Percentiles rank a stretch among this genome's conserved stretches.
These are phyloP conservation scores for Pantherophis guttatus DNA, from an alignment of 2,113 vertebrate species.

Conservation along the genomic window DNA sequence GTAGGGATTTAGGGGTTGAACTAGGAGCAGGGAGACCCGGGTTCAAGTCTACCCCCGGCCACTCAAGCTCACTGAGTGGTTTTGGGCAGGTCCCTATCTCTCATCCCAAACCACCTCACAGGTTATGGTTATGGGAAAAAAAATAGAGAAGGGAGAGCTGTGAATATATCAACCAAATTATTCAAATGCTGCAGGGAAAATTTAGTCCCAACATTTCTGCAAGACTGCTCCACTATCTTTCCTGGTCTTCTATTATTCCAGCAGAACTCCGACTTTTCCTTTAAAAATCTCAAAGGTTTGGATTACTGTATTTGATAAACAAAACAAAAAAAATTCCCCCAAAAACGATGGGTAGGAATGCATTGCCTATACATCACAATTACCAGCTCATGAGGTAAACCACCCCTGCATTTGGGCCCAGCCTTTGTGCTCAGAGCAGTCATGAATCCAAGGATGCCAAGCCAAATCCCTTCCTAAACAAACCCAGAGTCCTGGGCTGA, in stretches of 20 bases:
- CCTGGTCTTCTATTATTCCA: not conserved
- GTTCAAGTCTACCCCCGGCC: not conserved
- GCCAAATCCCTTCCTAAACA: not conserved
- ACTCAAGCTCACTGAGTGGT: not conserved
- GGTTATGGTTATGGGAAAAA: not conserved
- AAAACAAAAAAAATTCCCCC: not conserved
- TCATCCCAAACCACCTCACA: not conserved
- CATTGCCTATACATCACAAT: not conserved
- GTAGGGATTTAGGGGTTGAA: not conserved
- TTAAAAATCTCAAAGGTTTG: not conserved
- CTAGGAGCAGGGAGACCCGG: not conserved
- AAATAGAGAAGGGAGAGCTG: not conserved
- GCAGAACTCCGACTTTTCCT: not conserved
- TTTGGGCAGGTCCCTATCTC: not conserved
- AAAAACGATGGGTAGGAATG: not conserved
- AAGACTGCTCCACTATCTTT: not conserved
- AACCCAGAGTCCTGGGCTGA: not conserved
- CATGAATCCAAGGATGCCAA: not conserved
- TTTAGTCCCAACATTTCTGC: not conserved
- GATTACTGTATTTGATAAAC: not conserved
- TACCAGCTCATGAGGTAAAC: not conserved
- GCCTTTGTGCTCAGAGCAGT: not conserved
- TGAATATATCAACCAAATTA: not conserved
- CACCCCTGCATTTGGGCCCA: not conserved
- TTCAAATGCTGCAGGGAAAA: not conserved